phyloP scores from a whole-genome alignment of 2,797 vertebrate genomes.

The Etheostoma perlongum region DNA sequence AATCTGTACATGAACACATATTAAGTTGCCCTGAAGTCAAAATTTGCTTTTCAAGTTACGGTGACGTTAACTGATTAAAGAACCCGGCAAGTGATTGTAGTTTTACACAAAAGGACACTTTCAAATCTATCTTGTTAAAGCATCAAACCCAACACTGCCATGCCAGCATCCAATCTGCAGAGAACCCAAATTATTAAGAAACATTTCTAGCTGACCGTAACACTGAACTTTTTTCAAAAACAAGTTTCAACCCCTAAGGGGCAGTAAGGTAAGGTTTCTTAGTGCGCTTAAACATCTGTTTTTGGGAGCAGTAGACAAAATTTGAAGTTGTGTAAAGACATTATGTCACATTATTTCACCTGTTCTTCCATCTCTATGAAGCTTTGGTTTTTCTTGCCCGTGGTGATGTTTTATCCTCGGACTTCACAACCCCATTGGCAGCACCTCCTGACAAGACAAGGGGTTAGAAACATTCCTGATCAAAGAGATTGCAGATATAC shows the following conservation, averaged over 20 bases:
- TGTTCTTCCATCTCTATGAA: conserved; percentile 72
- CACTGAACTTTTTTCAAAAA: conserved; percentile 49
- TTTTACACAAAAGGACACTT: conserved; percentile 78
- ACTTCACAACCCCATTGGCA: conserved; percentile 86
- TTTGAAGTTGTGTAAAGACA: conserved; percentile 67
- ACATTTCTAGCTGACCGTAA: conserved; percentile 57
- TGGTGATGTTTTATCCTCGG: conserved; percentile 85
- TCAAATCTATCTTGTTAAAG: conserved; percentile 74
- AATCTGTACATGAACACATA: conserved; percentile 51
- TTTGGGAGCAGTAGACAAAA: conserved; percentile 63
- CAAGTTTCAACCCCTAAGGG: conserved; percentile 55
- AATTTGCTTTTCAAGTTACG: conserved; percentile 42
- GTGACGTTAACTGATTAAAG: conserved; percentile 51
- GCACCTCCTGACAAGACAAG: conserved; percentile 77
- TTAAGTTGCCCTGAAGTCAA: conserved; percentile 65
- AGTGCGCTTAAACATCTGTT: conserved; percentile 68
- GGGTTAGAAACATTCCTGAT: conserved; percentile 17
- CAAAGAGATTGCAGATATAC: neutral
- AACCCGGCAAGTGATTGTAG: conserved; percentile 57
- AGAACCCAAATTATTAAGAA: conserved; percentile 49
- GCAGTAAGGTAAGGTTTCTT: conserved; percentile 66
- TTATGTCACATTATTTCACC: conserved; percentile 57
- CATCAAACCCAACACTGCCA: conserved; percentile 67
- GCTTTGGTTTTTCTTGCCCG: conserved; percentile 88
- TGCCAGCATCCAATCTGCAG: conserved; percentile 38